These are phyloP conservation scores for Dromius quadrimaculatus DNA, from an alignment of 2,888 invertebrate genomes.

Conservation along the genomic window DNA sequence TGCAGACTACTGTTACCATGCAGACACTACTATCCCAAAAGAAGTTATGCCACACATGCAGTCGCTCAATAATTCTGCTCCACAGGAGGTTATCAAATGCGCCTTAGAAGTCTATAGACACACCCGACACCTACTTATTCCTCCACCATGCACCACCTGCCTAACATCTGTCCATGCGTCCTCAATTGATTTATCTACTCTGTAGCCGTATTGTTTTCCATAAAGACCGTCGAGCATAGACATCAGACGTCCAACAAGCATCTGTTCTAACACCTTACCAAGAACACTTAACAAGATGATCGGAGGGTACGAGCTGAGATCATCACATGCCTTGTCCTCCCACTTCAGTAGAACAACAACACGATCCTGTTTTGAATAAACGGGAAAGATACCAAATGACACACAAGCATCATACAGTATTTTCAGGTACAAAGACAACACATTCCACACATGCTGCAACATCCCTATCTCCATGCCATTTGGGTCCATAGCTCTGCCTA, in stretches of 20 bases:
- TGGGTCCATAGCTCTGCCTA: slow-evolving; percentile 40
- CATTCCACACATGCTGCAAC: neutral
- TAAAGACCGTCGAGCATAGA: neutral
- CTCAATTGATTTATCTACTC: slow-evolving; percentile 38
- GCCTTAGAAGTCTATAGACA: slow-evolving; percentile 48
- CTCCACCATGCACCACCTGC: neutral
- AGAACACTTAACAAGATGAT: slow-evolving; percentile 27
- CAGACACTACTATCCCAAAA: slow-evolving; percentile 4
- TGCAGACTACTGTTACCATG: neutral
- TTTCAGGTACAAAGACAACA: slow-evolving; percentile 4
- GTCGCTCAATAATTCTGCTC: slow-evolving; percentile 9
- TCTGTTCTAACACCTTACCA: slow-evolving; percentile 49
- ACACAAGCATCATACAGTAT: slow-evolving; percentile 39
- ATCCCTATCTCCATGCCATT: slow-evolving; percentile 43
- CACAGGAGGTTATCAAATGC: slow-evolving; percentile 47
- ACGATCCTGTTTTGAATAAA: slow-evolving; percentile 11
- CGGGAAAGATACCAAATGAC: slow-evolving; percentile 4
- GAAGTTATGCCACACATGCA: slow-evolving; percentile 32
- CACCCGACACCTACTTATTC: slow-evolving; percentile 7
- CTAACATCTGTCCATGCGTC: slow-evolving; percentile 42
- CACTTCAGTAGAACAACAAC: neutral
- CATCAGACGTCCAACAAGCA: slow-evolving; percentile 26
- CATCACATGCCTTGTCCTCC: slow-evolving; percentile 5
- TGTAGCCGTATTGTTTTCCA: slow-evolving; percentile 46
- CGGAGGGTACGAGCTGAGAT: slow-evolving; percentile 35